Percentiles rank a stretch among this genome's conserved stretches.
phyloP scores from a whole-genome alignment of 1,140 invertebrate species.

The Sarcophaga bullata region DNA sequence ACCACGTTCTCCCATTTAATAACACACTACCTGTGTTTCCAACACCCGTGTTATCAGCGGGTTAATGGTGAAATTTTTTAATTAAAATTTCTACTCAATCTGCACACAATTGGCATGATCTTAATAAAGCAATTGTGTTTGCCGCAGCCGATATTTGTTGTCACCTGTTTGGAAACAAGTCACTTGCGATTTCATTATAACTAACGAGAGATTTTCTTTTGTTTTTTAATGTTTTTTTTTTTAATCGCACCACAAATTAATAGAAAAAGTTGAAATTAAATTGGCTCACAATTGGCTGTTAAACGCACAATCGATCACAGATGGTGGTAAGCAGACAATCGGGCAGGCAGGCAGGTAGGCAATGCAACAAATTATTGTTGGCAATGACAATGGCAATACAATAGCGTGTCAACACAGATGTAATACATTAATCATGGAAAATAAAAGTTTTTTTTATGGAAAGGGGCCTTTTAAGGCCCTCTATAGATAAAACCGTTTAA shows the following conservation, averaged over 20 bases:
- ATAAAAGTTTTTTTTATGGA: no score
- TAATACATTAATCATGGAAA: no score
- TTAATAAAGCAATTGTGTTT: not conserved
- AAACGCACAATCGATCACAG: not conserved
- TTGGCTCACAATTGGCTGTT: not conserved
- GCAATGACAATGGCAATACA: conserved; percentile 25
- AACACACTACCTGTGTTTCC: no score
- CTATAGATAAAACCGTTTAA: no score
- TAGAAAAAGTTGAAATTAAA: no score
- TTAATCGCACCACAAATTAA: no score
- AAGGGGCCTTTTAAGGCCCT: no score
- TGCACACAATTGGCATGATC: not conserved
- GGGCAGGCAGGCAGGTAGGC: not conserved
- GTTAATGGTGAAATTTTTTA: conserved; percentile 5
- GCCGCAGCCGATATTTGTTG: not conserved
- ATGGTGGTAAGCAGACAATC: not conserved
- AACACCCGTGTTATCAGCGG: not conserved
- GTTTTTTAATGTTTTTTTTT: no score
- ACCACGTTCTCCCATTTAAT: no score
- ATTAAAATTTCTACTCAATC: not conserved
- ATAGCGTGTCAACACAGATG: no score
- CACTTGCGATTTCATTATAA: not conserved
- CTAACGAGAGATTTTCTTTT: not conserved
- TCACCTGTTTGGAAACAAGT: not conserved
- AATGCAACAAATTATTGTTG: conserved; percentile 31